Percentiles rank a stretch among this genome's conserved stretches.
These are phyloP conservation scores for Chrysodeixis includens DNA, from an alignment of 2,888 invertebrate genomes.

Conservation along the genomic window DNA sequence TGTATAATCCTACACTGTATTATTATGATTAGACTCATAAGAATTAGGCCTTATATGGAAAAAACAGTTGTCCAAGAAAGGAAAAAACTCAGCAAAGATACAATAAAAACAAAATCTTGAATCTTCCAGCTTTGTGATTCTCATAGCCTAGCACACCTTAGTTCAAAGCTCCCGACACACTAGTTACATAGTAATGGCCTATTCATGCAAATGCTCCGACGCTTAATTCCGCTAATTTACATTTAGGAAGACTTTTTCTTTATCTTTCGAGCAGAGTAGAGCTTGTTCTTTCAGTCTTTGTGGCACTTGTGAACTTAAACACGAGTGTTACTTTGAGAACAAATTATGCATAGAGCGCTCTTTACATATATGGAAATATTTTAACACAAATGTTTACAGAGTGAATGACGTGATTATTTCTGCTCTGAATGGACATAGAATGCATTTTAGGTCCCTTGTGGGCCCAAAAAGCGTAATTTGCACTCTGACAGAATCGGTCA, in stretches of 20 bases:
- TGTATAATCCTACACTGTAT: too few relatives aligned
- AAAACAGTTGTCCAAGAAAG: too few relatives aligned
- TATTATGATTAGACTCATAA: too few relatives aligned
- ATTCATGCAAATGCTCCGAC: conserved; percentile 47
- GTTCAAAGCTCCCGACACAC: conserved; percentile 33
- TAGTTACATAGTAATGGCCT: conserved; percentile 44
- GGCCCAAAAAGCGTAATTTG: too few relatives aligned
- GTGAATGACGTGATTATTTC: too few relatives aligned
- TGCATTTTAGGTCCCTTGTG: too few relatives aligned
- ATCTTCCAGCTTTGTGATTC: conserved; percentile 14
- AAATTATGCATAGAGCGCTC: conserved; percentile 13
- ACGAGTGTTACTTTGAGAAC: conserved; percentile 22
- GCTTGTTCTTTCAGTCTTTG: conserved; percentile 24
- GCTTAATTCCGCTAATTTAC: conserved; percentile 46
- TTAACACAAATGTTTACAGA: too few relatives aligned
- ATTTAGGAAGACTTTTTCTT: conserved; percentile 40
- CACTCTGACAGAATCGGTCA: too few relatives aligned
- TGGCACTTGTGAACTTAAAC: conserved; percentile 19
- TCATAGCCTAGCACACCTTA: conserved; percentile 11
- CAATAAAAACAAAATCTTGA: background rate
- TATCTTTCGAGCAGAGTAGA: conserved; percentile 39
- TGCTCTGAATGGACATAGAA: too few relatives aligned
- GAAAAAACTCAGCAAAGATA: background rate
- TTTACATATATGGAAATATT: background rate
- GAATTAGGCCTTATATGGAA: too few relatives aligned